Conservation (phyloP, 2,113 vertebrate species). For the Cynoglossus semilaevis region DNA sequence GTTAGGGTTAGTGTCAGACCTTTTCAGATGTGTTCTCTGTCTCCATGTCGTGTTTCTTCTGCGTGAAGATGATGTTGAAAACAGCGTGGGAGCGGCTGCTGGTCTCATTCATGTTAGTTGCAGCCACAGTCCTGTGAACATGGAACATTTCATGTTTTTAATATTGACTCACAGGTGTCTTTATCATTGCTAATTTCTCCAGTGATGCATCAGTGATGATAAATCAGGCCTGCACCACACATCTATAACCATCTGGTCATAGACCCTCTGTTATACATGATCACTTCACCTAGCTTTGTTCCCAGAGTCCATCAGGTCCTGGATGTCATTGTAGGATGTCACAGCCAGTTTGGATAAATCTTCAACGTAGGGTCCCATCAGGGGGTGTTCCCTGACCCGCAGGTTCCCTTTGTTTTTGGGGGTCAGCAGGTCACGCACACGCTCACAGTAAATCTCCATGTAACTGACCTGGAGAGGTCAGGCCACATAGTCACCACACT, state of each 20-base stretch:
- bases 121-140: slow-evolving; percentile 87
- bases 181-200: too few relatives aligned
- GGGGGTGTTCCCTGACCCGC: slow-evolving; percentile 92
- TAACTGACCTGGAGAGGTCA: slow-evolving; percentile 86
- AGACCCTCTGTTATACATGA: too few relatives aligned
- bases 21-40: slow-evolving; percentile 90
- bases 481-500: background rate
- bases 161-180: too few relatives aligned
- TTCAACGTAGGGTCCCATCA: slow-evolving; percentile 94
- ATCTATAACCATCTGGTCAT: background rate
- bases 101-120: slow-evolving; percentile 98
- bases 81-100: slow-evolving; percentile 97
- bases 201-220: background rate
- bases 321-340: slow-evolving; percentile 95
- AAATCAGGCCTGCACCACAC: background rate
- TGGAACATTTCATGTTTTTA: background rate
- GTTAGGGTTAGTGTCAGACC: slow-evolving; percentile 53
- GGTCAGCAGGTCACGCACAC: slow-evolving; percentile 93
- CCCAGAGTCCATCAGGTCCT: slow-evolving; percentile 98
- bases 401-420: slow-evolving; percentile 98
- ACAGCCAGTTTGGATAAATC: slow-evolving; percentile 96
- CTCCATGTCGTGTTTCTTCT: slow-evolving; percentile 87
- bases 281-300: slow-evolving; percentile 92
- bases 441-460: slow-evolving; percentile 99
- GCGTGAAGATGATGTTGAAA: slow-evolving; percentile 99